These are phyloP conservation scores for Dryobates pubescens DNA, from an alignment of 2,797 vertebrate genomes.

Conservation along the genomic window DNA sequence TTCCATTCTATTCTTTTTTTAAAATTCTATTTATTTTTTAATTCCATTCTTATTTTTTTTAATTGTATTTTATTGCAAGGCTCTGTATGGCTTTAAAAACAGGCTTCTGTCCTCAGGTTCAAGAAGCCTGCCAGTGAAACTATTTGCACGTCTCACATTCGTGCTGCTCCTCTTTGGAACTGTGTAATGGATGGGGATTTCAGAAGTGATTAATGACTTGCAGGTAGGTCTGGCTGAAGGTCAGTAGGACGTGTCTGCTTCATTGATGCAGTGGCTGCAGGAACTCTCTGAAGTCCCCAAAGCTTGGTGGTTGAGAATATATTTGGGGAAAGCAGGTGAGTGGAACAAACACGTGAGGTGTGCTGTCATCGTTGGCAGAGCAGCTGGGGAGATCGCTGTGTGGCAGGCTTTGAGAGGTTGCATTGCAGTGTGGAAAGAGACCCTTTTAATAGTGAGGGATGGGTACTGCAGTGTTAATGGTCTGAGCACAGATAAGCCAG, in stretches of 20 bases:
- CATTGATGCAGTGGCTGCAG: not conserved
- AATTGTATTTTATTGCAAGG: not conserved
- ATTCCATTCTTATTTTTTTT: too few species aligned
- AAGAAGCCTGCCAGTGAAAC: not conserved
- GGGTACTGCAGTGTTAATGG: not conserved
- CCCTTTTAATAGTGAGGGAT: not conserved
- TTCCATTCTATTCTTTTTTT: too few species aligned
- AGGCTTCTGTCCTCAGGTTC: not conserved
- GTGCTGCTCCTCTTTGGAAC: not conserved
- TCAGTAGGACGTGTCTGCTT: not conserved
- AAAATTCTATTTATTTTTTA: too few species aligned
- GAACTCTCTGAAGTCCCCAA: not conserved
- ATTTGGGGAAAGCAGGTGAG: not conserved
- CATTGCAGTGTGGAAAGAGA: not conserved
- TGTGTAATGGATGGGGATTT: conserved; percentile 4
- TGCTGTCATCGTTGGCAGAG: rapidly evolving
- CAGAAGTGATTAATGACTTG: not conserved
- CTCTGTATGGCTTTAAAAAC: not conserved
- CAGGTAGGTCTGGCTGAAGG: conserved; percentile 35
- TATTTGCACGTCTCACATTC: not conserved
- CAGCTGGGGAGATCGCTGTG: not conserved
- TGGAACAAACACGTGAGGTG: not conserved
- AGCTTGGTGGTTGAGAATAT: not conserved
- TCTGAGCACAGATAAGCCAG: not conserved
- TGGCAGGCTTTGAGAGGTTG: not conserved